A percentile compares a stretch with the other conserved stretches of the same genome.
Conservation (phyloP, 2,113 vertebrate species). For the Porphyrio hochstetteri region DNA sequence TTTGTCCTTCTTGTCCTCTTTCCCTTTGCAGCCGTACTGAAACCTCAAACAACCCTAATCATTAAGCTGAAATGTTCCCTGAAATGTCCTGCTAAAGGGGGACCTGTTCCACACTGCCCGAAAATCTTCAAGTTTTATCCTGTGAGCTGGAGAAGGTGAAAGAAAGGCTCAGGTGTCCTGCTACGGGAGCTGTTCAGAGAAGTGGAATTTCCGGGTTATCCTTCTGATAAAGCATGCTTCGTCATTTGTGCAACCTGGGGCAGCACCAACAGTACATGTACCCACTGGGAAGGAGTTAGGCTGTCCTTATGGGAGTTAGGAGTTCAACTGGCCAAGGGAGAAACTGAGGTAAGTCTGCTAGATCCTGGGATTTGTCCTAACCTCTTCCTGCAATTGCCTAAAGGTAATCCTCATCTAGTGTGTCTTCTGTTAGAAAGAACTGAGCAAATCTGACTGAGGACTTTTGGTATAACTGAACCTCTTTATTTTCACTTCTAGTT, state of each 20-base stretch:
- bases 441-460: background rate
- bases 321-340: background rate
- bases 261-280: rapidly evolving
- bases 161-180: background rate
- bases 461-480: background rate
- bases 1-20: background rate
- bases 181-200: background rate
- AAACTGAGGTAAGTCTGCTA: background rate
- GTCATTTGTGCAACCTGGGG: background rate
- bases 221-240: background rate
- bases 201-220: background rate
- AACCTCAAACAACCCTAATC: background rate
- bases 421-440: background rate
- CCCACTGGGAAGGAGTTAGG: background rate
- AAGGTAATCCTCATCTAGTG: background rate
- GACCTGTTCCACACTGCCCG: background rate
- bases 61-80: background rate
- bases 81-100: background rate
- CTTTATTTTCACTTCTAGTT: background rate
- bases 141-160: background rate
- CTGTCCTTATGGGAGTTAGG: background rate
- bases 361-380: background rate
- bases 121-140: background rate
- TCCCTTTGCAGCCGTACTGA: background rate
- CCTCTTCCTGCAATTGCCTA: background rate